Evolutionary conservation across 2,888 invertebrate species (phyloP), one percentile per base, ranked within the genome.

Genomic region (Petrolisthes manimaculis): DNA sequence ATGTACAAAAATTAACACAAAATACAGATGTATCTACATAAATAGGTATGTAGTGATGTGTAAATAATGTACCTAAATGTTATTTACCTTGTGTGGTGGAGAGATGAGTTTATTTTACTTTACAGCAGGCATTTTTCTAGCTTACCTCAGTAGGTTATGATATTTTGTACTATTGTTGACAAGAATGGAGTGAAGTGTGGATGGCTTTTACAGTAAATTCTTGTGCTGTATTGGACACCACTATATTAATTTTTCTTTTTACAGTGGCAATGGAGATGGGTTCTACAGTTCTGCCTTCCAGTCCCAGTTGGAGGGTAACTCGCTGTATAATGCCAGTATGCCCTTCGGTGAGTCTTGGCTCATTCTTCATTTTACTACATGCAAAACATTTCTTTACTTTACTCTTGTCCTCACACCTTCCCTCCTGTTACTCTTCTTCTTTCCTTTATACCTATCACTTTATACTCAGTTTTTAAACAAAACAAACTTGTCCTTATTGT

Each of bases 201-300:
- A 37, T 37, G 37, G 37, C 37, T 37, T 2, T 37, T 37, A 37
- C 37, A 37, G 37, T 37, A 37, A 37, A 37, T 2, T 2, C 37
- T 37, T 2, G 37, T 37, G 37, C 37, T 2, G 2, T 37, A 37
- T 1, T 37, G 37, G 37, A 37, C 2, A 37, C 37, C 37, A 37
- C 37, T 37, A 37, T 37, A 37, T 37, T 37, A 37, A 37, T 37
- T 37, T 81, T 74, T 69, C 24, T 21, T 6, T 71, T 74, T 55
- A 3, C 88, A 91, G 91, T 93, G 98, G 98, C 9, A 97, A 96
- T 92, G 98, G 98, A 18, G 98, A 99, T 93, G 98, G 98, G 0
- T 98, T 98, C 94, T 99, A 97, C 93, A 98, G 98, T 92, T 98
- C 98, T 0, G 97, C 97, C 14, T 99, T 99, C 94, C 98, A 99